Conservation (phyloP, 2,113 vertebrate genomes). For the Micronisus gabar region DNA sequence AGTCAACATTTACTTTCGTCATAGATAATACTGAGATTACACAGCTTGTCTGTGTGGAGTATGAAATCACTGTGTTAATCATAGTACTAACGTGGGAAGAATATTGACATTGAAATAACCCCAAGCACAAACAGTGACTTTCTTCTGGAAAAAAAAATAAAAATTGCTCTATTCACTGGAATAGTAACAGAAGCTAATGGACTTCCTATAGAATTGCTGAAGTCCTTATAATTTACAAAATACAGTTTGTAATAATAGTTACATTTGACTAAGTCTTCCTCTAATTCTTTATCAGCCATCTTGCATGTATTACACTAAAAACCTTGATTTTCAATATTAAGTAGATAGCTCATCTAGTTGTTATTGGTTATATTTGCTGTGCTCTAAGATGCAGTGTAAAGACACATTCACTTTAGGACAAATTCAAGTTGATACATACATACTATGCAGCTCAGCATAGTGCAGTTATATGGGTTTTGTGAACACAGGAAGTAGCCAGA, state of each 20-base stretch:
- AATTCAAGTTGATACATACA: not conserved
- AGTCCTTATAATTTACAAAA: not conserved
- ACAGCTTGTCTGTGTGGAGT: not conserved
- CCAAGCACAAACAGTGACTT: not conserved
- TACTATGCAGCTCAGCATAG: not conserved
- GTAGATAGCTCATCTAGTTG: not conserved
- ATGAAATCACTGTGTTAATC: slow-evolving; percentile 42
- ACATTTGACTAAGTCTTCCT: not conserved
- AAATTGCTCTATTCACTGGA: not conserved
- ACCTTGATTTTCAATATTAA: not conserved
- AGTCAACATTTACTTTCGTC: slow-evolving; percentile 28
- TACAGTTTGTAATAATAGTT: not conserved
- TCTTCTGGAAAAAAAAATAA: not conserved
- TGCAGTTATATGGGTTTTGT: not conserved
- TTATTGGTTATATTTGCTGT: not conserved
- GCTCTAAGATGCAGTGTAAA: not conserved
- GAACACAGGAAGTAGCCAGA: not conserved
- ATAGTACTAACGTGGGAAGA: not conserved
- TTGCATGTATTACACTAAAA: not conserved
- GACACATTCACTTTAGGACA: not conserved
- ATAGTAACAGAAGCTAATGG: not conserved
- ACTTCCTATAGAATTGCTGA: not conserved
- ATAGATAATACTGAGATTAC: slow-evolving; percentile 36
- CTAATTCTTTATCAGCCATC: not conserved
- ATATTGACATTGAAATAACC: slow-evolving; percentile 26